Percentiles rank a stretch among this genome's conserved stretches.
Conservation (phyloP, 1,140 invertebrate genomes). For the Solenopsis invicta region DNA sequence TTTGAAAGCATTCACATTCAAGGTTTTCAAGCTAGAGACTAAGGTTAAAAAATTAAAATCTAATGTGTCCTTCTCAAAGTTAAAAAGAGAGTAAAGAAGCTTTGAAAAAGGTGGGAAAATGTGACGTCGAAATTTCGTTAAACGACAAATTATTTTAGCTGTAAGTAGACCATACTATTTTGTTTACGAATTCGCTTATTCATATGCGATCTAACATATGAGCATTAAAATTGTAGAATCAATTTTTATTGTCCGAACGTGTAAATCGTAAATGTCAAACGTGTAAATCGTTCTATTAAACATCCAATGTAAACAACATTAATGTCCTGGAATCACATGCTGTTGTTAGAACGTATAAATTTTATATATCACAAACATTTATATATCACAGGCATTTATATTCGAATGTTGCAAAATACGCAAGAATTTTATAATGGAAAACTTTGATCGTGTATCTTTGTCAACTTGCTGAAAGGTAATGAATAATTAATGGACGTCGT, state of each 20-base stretch:
- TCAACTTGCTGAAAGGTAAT: conserved; percentile 2
- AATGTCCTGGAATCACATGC: not conserved
- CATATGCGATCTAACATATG: not conserved
- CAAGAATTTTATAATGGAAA: not conserved
- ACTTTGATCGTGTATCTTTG: not conserved
- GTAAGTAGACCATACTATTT: not conserved
- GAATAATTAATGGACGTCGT: conserved; percentile 9
- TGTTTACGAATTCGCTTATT: not conserved
- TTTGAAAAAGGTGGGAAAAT: not conserved
- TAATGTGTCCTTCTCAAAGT: no score
- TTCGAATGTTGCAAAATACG: not conserved
- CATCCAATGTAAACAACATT: not conserved
- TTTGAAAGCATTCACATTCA: no score
- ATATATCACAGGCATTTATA: not conserved
- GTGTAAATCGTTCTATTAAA: not conserved
- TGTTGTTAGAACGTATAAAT: not conserved
- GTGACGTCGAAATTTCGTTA: not conserved
- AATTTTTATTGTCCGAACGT: not conserved
- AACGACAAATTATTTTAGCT: conserved; percentile 1
- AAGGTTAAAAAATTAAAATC: no score
- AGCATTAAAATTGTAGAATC: not conserved
- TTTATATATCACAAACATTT: not conserved
- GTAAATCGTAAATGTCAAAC: not conserved
- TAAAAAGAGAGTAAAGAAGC: no score
- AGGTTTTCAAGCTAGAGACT: no score